A percentile compares a stretch with the other conserved stretches of the same genome.
phyloP scores from a whole-genome alignment of 2,888 invertebrate genomes.

The Hypomecis atomaria region DNA sequence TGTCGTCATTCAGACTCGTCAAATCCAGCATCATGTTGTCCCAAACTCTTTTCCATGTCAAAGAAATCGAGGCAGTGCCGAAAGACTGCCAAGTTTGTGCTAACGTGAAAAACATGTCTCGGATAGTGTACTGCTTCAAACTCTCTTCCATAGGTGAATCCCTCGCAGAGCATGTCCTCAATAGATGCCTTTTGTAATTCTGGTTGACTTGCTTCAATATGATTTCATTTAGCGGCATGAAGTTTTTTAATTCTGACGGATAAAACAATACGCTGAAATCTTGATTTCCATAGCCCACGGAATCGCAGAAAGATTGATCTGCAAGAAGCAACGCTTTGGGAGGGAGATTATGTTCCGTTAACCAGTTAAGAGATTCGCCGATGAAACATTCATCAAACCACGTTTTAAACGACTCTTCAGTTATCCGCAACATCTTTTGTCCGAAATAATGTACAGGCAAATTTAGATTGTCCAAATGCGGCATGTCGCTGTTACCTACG shows the following conservation, averaged over 20 bases:
- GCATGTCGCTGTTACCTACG: constrained; percentile 28
- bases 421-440: constrained; percentile 23
- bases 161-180: constrained; percentile 8
- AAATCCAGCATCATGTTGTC: constrained; percentile 24
- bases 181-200: constrained; percentile 32
- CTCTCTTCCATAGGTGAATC: constrained; percentile 7
- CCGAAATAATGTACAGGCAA: constrained; percentile 39
- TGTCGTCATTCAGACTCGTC: not conserved
- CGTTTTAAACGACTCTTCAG: constrained; percentile 36
- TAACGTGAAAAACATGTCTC: constrained; percentile 18
- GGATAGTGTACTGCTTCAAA: constrained; percentile 14
- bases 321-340: constrained; percentile 43
- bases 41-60: constrained; percentile 27
- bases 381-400: constrained; percentile 42
- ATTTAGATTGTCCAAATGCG: constrained; percentile 30
- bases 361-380: constrained; percentile 33
- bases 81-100: constrained; percentile 19
- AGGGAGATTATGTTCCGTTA: constrained; percentile 35
- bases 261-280: constrained; percentile 32
- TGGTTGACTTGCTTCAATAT: constrained; percentile 39
- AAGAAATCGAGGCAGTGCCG: constrained; percentile 11
- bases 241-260: constrained; percentile 41
- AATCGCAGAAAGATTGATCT: constrained; percentile 40
- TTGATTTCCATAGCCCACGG: constrained; percentile 1
- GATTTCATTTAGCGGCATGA: constrained; percentile 44